phyloP scores from a whole-genome alignment of 1,140 invertebrate genomes.

The Scaptomyza graminum region DNA sequence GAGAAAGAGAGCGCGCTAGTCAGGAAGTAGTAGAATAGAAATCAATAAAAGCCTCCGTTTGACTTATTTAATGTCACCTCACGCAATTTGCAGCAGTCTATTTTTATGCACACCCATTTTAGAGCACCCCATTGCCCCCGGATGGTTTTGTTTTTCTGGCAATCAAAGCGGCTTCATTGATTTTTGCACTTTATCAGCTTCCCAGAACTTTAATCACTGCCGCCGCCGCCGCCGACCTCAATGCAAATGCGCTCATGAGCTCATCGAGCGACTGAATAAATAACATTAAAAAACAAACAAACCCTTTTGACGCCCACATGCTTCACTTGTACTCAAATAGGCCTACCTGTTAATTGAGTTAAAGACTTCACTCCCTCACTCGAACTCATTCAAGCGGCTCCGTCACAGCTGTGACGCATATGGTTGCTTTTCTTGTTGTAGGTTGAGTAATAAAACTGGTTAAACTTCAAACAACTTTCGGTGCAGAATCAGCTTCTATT shows the following conservation, averaged over 20 bases:
- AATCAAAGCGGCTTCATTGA: slow-evolving; percentile 63
- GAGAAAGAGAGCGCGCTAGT: slow-evolving; percentile 4
- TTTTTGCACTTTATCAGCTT: slow-evolving; percentile 81
- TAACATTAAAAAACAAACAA: neutral
- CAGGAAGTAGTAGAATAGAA: slow-evolving; percentile 39
- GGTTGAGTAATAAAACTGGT: slow-evolving; percentile 58
- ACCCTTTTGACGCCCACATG: slow-evolving; percentile 43
- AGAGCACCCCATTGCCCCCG: neutral
- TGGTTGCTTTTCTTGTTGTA: slow-evolving; percentile 12
- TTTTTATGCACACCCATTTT: slow-evolving; percentile 48
- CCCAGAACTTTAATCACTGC: slow-evolving; percentile 44
- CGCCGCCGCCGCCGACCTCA: neutral
- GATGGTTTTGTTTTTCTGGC: slow-evolving; percentile 17
- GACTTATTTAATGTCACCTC: slow-evolving; percentile 59
- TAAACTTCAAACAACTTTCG: slow-evolving; percentile 22
- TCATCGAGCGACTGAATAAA: slow-evolving; percentile 45
- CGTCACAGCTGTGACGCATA: slow-evolving; percentile 38
- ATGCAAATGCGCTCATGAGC: slow-evolving; percentile 56
- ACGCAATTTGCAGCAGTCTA: slow-evolving; percentile 66
- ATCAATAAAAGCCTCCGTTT: slow-evolving; percentile 62
- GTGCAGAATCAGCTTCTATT: slow-evolving; percentile 34
- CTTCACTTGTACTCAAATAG: slow-evolving; percentile 29
- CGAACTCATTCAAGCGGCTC: slow-evolving; percentile 35
- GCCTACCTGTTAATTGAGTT: slow-evolving; percentile 69
- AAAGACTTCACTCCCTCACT: slow-evolving; percentile 20